Conservation (phyloP, 2,888 invertebrate species). For the Tetanocera ferruginea region DNA sequence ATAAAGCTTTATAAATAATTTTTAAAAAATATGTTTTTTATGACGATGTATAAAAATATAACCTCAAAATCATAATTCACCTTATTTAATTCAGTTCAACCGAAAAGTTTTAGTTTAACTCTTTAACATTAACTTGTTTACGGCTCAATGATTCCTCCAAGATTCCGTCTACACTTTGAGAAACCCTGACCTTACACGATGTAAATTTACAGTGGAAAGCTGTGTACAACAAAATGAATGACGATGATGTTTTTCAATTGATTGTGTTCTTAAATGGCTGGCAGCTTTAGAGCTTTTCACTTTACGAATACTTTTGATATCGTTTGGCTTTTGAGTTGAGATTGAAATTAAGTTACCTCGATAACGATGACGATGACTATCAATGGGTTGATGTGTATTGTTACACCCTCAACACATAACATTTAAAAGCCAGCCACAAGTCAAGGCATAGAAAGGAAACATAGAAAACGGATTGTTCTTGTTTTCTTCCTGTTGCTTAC, state of each 20-base stretch:
- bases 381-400: slow-evolving; percentile 6
- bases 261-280: neutral
- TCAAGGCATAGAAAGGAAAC: neutral
- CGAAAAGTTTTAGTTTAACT: too few relatives aligned
- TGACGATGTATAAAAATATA: too few relatives aligned
- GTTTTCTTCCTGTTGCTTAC: neutral
- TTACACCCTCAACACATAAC: neutral
- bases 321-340: slow-evolving; percentile 3
- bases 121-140: too few relatives aligned
- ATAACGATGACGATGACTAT: neutral
- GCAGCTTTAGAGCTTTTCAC: neutral
- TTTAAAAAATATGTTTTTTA: too few relatives aligned
- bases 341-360: slow-evolving; percentile 6
- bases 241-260: neutral
- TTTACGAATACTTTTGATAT: neutral
- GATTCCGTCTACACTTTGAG: too few relatives aligned
- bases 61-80: too few relatives aligned
- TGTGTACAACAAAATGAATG: neutral
- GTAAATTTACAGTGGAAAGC: neutral
- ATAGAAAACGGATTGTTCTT: neutral
- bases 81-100: too few relatives aligned
- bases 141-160: too few relatives aligned
- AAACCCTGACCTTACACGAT: too few relatives aligned
- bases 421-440: neutral
- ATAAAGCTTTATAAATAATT: too few relatives aligned